Evolutionary conservation across 2,113 vertebrate genomes (phyloP).

Genomic region (Dipodomys spectabilis): DNA sequence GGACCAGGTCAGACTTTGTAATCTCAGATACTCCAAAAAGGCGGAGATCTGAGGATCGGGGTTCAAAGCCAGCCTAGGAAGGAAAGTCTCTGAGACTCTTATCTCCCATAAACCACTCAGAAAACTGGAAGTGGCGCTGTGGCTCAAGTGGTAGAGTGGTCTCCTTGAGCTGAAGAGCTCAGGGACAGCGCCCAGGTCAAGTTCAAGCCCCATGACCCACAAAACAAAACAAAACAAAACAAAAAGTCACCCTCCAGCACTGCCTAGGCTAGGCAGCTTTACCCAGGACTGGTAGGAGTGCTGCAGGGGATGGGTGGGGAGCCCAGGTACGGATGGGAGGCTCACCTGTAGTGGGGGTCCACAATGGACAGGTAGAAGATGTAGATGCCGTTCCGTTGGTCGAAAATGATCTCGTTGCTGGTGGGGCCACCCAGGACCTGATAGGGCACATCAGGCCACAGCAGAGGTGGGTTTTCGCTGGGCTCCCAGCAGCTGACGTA

Average conservation of each 20-base stretch:
- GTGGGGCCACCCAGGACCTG: conserved; percentile 70
- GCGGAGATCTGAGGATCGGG: too few relatives aligned
- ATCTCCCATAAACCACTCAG: too few relatives aligned
- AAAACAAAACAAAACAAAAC: background rate
- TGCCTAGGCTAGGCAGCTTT: too few relatives aligned
- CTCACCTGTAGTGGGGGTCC: conserved; percentile 74
- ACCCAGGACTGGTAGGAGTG: too few relatives aligned
- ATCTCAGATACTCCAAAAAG: background rate
- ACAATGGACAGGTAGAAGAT: conserved; percentile 57
- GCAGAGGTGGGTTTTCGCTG: accelerated
- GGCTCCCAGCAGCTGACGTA: conserved; percentile 63
- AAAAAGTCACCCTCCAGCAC: background rate
- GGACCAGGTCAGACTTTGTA: too few relatives aligned
- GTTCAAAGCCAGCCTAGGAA: too few relatives aligned
- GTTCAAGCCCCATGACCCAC: background rate
- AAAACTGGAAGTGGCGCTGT: too few relatives aligned
- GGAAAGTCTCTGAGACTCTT: too few relatives aligned
- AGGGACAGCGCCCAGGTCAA: too few relatives aligned
- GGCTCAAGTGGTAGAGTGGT: too few relatives aligned
- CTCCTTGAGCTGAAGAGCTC: too few relatives aligned
- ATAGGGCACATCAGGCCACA: conserved; percentile 46
- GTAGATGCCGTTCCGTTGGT: conserved; percentile 72
- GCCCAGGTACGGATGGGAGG: background rate
- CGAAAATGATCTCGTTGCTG: conserved; percentile 56
- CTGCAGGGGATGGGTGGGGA: too few relatives aligned